Conservation (phyloP, 2,888 invertebrate species). For the Uloborus plumipes region DNA sequence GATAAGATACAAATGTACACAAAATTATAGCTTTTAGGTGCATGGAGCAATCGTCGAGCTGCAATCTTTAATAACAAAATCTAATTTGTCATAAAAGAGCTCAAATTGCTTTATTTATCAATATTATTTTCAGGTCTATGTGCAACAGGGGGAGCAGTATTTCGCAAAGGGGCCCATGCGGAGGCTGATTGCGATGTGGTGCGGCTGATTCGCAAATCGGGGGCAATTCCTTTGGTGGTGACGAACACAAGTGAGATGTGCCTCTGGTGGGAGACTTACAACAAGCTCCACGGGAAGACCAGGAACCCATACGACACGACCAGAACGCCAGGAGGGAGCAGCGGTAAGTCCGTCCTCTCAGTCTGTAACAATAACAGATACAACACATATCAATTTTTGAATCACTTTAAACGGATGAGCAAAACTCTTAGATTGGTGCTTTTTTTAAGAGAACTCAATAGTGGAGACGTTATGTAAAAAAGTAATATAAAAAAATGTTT, state of each 20-base stretch:
- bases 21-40: no score
- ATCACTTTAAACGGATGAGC: no score
- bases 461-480: no score
- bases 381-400: no score
- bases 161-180: constrained; percentile 66
- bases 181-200: constrained; percentile 70
- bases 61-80: no score
- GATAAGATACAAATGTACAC: no score
- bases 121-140: constrained; percentile 34
- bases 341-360: constrained; percentile 68
- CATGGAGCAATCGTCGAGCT: no score
- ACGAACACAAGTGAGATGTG: constrained; percentile 74
- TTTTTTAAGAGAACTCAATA: no score
- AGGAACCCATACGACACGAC: constrained; percentile 73
- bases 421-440: no score
- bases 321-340: constrained; percentile 73
- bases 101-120: not conserved
- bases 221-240: constrained; percentile 72
- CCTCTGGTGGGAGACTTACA: constrained; percentile 73
- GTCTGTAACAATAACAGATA: no score
- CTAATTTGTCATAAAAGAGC: no score
- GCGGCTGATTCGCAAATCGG: constrained; percentile 69
- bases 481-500: no score
- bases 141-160: constrained; percentile 57
- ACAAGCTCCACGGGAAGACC: constrained; percentile 73